phyloP scores from a whole-genome alignment of 2,113 vertebrate species.

The Pterophyllum scalare region DNA sequence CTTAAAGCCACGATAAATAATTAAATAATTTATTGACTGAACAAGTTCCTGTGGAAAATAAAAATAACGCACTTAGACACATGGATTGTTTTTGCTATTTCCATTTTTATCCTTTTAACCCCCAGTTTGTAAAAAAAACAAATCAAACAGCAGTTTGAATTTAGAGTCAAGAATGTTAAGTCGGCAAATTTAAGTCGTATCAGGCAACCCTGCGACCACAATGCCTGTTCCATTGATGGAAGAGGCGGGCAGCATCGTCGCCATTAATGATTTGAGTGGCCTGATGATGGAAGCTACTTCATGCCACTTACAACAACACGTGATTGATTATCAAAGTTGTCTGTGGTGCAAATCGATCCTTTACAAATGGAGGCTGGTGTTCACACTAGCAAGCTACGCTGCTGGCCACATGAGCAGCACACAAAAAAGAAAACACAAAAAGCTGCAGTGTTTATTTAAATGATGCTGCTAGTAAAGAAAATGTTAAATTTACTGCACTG shows the following conservation, averaged over 20 bases:
- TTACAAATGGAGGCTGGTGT: conserved; percentile 21
- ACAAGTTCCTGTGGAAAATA: background rate
- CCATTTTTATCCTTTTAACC: background rate
- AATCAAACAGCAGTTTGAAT: background rate
- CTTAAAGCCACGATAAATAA: background rate
- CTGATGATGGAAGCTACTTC: conserved; percentile 2
- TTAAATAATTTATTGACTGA: background rate
- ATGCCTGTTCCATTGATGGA: background rate
- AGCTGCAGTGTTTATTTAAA: background rate
- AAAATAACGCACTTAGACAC: background rate
- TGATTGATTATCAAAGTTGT: conserved; percentile 43
- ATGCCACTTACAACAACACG: conserved; percentile 13
- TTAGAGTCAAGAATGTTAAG: background rate
- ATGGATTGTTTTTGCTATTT: background rate
- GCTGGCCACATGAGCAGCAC: background rate
- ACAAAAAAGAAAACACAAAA: background rate
- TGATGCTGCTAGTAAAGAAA: too few relatives aligned
- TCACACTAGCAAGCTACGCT: background rate
- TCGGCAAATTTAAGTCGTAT: background rate
- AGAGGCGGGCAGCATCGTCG: background rate
- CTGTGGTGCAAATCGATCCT: conserved; percentile 31
- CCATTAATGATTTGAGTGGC: background rate
- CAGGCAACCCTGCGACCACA: background rate
- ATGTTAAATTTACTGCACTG: too few relatives aligned
- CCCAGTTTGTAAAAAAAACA: background rate